These are phyloP conservation scores for Nematostella vectensis DNA, from an alignment of 92 coral and sea anemone species.

Conservation along the genomic window DNA sequence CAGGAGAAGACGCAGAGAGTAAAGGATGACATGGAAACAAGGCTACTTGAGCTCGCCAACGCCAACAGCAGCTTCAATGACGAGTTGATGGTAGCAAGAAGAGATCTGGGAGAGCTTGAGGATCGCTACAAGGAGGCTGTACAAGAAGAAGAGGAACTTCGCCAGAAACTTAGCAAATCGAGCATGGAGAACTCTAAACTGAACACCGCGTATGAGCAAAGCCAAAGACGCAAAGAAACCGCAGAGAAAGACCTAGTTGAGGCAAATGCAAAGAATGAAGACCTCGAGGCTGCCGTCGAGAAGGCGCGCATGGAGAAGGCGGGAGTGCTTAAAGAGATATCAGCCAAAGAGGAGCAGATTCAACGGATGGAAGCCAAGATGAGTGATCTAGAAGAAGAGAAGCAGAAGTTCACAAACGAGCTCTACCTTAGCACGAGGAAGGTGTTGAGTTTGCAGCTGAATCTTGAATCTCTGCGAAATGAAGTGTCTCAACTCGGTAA, in stretches of 20 bases:
- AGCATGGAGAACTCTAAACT: conserved; percentile 56
- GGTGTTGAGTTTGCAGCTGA: conserved; percentile 64
- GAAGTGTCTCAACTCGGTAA: conserved; percentile 50
- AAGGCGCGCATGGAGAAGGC: conserved; percentile 61
- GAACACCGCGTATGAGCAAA: conserved; percentile 42
- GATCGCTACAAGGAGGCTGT: conserved; percentile 45
- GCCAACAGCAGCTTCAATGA: conserved; percentile 44
- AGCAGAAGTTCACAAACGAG: conserved; percentile 52
- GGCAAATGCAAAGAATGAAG: conserved; percentile 54
- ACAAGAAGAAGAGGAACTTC: conserved; percentile 47
- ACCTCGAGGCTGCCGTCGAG: conserved; percentile 42
- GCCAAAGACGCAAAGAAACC: conserved; percentile 42
- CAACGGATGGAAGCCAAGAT: conserved; percentile 45
- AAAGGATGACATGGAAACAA: conserved; percentile 46
- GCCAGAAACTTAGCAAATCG: conserved; percentile 49
- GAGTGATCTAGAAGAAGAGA: conserved; percentile 53
- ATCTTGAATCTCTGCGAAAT: conserved; percentile 54
- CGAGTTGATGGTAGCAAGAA: conserved; percentile 36
- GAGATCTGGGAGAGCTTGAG: conserved; percentile 55
- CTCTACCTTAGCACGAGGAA: conserved; percentile 68
- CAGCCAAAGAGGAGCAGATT: conserved; percentile 49
- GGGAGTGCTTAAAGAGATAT: conserved; percentile 35
- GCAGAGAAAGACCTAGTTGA: conserved; percentile 58
- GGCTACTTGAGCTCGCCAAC: conserved; percentile 23
- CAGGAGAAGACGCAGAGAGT: conserved; percentile 51